These are phyloP conservation scores for Morus bassanus DNA, from an alignment of 2,797 vertebrate species.

Conservation along the genomic window DNA sequence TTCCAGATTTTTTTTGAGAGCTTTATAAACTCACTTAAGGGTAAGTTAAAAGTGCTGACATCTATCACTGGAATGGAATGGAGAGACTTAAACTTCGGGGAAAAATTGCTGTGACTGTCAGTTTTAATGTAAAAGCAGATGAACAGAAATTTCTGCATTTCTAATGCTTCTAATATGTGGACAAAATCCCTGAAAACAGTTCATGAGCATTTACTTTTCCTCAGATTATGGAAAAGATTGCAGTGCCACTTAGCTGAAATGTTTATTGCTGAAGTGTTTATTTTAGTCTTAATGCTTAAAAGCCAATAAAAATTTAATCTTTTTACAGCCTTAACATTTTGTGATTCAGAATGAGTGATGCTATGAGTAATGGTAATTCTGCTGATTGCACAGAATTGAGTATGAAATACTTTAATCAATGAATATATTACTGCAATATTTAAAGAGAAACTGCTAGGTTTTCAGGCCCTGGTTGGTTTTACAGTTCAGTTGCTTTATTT, in stretches of 20 bases:
- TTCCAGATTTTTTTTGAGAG: neutral
- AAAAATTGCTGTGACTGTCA: neutral
- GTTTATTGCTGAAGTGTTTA: constrained; percentile 55
- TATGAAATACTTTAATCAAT: constrained; percentile 24
- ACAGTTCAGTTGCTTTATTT: neutral
- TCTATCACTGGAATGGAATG: neutral
- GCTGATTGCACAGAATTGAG: constrained; percentile 45
- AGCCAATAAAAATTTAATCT: constrained; percentile 48
- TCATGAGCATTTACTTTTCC: neutral
- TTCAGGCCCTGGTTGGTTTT: neutral
- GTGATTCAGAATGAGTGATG: constrained; percentile 30
- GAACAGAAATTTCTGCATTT: neutral
- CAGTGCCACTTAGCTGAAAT: constrained; percentile 27
- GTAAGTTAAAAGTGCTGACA: neutral
- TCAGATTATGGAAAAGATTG: neutral
- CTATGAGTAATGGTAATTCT: constrained; percentile 38
- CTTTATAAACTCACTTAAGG: neutral
- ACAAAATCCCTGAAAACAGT: neutral
- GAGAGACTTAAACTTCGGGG: neutral
- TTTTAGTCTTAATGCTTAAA: constrained; percentile 43
- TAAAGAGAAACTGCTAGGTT: neutral
- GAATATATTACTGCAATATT: neutral
- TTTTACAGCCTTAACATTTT: constrained; percentile 19
- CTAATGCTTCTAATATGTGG: neutral
- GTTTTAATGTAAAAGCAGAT: neutral